Conservation (phyloP, 2,888 invertebrate species). For the Cheilosia vernalis region DNA sequence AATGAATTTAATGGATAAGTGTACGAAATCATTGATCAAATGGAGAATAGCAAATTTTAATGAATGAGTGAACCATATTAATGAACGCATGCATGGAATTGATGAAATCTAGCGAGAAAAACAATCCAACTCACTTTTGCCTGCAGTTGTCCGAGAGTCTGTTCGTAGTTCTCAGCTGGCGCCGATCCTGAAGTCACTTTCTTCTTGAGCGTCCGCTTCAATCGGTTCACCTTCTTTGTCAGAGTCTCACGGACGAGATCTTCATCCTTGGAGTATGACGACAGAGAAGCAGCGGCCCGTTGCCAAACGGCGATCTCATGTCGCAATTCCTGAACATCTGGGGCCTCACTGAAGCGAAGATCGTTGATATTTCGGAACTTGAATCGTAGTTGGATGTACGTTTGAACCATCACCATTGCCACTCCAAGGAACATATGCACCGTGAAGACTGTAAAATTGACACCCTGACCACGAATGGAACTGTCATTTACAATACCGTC, state of each 20-base stretch:
- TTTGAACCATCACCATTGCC: constrained; percentile 87
- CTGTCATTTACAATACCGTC: background rate
- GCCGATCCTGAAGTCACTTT: constrained; percentile 85
- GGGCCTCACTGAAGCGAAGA: constrained; percentile 89
- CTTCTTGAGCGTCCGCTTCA: constrained; percentile 86
- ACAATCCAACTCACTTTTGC: constrained; percentile 83
- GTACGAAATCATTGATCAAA: too few species aligned
- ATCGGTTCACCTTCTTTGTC: constrained; percentile 89
- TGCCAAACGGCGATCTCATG: constrained; percentile 95
- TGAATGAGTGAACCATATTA: background rate
- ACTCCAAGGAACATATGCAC: constrained; percentile 93
- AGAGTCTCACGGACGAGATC: constrained; percentile 91
- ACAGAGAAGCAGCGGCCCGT: constrained; percentile 90
- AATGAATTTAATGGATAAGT: too few species aligned
- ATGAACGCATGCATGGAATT: background rate
- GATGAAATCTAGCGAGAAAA: too few species aligned
- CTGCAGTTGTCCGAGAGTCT: constrained; percentile 85
- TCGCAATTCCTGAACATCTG: constrained; percentile 88
- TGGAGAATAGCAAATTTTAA: too few species aligned
- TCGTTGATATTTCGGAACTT: constrained; percentile 89
- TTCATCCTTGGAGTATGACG: constrained; percentile 94
- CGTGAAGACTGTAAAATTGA: constrained; percentile 92
- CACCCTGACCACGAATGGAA: constrained; percentile 83
- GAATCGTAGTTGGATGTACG: constrained; percentile 89
- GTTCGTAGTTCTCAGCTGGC: constrained; percentile 86